Evolutionary conservation across 1,140 invertebrate genomes (phyloP).

Genomic region (Leguminivora glycinivorella): DNA sequence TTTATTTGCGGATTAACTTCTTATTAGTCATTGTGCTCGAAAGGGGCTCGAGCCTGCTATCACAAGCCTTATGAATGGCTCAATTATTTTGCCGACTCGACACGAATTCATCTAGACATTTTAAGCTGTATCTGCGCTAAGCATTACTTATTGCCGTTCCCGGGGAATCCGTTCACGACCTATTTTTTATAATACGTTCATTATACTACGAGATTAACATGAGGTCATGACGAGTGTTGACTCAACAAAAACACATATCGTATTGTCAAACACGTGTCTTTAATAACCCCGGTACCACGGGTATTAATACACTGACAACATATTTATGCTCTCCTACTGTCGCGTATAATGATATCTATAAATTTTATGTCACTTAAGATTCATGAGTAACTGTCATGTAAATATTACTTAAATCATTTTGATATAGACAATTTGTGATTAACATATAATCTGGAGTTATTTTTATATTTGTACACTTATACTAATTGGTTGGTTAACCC

Average conservation of each 20-base stretch:
- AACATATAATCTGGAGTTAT: neutral
- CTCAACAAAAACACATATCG: slow-evolving; percentile 9
- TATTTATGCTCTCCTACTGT: slow-evolving; percentile 54
- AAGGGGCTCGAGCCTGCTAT: slow-evolving; percentile 62
- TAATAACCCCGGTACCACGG: slow-evolving; percentile 46
- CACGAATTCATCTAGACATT: slow-evolving; percentile 58
- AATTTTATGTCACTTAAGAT: slow-evolving; percentile 57
- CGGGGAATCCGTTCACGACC: slow-evolving; percentile 30
- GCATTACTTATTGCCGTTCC: slow-evolving; percentile 58
- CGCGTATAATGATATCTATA: slow-evolving; percentile 58
- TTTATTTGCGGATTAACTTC: slow-evolving; percentile 79
- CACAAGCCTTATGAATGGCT: slow-evolving; percentile 77
- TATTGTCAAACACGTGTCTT: slow-evolving; percentile 48
- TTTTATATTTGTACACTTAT: slow-evolving; percentile 29
- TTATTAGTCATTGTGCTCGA: slow-evolving; percentile 76
- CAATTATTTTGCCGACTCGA: slow-evolving; percentile 74
- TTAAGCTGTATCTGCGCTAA: slow-evolving; percentile 47
- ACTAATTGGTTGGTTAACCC: slow-evolving; percentile 60
- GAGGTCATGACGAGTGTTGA: neutral
- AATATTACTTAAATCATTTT: slow-evolving; percentile 32
- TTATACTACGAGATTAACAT: slow-evolving; percentile 30
- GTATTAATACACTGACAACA: slow-evolving; percentile 65
- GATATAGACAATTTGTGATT: slow-evolving; percentile 9
- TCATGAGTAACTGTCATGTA: slow-evolving; percentile 37
- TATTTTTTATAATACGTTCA: slow-evolving; percentile 39